Evolutionary conservation across 2,797 vertebrate genomes (phyloP).

Genomic region (Eulemur rubriventer): DNA sequence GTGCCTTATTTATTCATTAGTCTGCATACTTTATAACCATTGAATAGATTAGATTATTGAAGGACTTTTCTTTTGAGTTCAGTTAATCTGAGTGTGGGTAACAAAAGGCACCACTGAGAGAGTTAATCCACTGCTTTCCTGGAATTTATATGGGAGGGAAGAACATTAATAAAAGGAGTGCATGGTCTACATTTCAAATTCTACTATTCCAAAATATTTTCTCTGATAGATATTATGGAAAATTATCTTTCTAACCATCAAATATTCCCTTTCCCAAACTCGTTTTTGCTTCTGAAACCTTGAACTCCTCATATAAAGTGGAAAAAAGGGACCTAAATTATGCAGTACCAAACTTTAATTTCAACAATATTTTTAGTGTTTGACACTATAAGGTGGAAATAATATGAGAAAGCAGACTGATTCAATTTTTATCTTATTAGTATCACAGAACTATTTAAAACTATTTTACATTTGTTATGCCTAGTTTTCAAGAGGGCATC

Average conservation of each 20-base stretch:
- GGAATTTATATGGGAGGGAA: not conserved
- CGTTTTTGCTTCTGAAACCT: not conserved
- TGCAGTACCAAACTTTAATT: not conserved
- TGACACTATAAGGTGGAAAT: not conserved
- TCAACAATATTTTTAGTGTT: not conserved
- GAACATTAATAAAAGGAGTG: not conserved
- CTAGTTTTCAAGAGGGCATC: not conserved
- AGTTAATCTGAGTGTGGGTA: slow-evolving; percentile 1
- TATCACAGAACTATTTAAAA: not conserved
- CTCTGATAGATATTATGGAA: not conserved
- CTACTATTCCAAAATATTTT: not conserved
- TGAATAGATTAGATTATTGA: not conserved
- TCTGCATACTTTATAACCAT: slow-evolving; percentile 11
- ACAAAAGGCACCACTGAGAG: not conserved
- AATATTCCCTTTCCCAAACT: not conserved
- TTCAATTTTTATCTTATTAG: not conserved
- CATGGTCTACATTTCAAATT: not conserved
- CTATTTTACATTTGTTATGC: not conserved
- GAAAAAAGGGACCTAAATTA: not conserved
- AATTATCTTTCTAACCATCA: not conserved
- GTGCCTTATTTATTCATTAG: not conserved
- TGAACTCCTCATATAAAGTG: not conserved
- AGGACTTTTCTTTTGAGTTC: slow-evolving; percentile 43
- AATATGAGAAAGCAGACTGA: not conserved
- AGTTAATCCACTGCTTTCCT: not conserved